Evolutionary conservation across 2,797 vertebrate genomes (phyloP).

Genomic region (Tarsius wallacei): DNA sequence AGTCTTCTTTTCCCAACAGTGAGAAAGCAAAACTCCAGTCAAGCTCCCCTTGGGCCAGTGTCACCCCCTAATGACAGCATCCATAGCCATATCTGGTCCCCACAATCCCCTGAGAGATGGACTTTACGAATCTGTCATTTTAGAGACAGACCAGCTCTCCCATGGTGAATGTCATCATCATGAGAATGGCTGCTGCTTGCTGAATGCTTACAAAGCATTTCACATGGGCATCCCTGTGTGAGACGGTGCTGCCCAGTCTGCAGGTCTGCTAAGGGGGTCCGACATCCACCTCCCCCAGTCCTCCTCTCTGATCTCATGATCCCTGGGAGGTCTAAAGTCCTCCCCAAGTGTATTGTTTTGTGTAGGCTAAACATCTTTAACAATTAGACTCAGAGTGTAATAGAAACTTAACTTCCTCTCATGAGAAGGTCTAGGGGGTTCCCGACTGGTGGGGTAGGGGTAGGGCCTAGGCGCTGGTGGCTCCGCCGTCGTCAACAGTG

Average conservation of each 20-base stretch:
- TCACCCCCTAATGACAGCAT: background rate
- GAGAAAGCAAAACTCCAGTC: background rate
- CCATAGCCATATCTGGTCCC: background rate
- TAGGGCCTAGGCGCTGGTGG: background rate
- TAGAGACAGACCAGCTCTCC: background rate
- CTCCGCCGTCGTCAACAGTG: background rate
- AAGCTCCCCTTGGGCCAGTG: background rate
- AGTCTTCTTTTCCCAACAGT: background rate
- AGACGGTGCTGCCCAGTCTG: rapidly evolving
- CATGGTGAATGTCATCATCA: rapidly evolving
- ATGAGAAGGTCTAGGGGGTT: background rate
- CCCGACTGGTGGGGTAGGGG: background rate
- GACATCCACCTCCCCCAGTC: background rate
- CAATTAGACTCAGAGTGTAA: background rate
- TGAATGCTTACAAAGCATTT: background rate
- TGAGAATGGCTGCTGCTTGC: background rate
- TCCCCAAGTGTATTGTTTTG: background rate
- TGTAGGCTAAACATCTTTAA: background rate
- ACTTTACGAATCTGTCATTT: background rate
- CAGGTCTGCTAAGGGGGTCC: background rate
- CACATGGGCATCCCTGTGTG: rapidly evolving
- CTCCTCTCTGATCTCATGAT: background rate
- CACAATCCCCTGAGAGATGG: background rate
- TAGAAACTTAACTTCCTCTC: background rate
- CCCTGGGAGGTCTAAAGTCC: background rate